phyloP scores from a whole-genome alignment of 1,140 invertebrate genomes.

The Drosophila bocqueti region DNA sequence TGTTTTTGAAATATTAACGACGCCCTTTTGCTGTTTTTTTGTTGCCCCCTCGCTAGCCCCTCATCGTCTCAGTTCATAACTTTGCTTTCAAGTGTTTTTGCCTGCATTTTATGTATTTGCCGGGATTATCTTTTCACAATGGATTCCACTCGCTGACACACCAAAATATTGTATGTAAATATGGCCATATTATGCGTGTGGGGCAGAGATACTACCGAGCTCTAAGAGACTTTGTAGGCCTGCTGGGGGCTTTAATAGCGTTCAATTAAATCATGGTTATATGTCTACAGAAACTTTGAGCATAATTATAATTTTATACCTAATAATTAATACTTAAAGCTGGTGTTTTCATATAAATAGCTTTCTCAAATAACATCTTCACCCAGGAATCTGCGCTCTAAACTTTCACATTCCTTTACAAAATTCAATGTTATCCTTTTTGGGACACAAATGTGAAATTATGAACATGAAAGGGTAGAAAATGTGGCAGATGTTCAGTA shows the following conservation, averaged over 20 bases:
- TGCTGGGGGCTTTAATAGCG: neutral
- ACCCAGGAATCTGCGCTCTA: neutral
- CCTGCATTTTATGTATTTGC: constrained; percentile 73
- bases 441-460: constrained; percentile 63
- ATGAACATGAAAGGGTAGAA: constrained; percentile 48
- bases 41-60: neutral
- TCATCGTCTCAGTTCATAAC: constrained; percentile 61
- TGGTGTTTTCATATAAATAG: neutral
- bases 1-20: constrained; percentile 83
- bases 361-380: neutral
- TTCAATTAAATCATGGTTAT: neutral
- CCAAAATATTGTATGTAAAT: constrained; percentile 27
- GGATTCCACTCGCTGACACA: neutral
- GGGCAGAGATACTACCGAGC: neutral
- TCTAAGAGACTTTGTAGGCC: neutral
- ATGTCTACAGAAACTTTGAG: neutral
- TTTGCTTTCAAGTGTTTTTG: constrained; percentile 70
- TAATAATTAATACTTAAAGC: neutral
- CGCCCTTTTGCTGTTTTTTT: constrained; percentile 78
- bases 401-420: constrained; percentile 1
- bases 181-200: constrained; percentile 4
- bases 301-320: neutral
- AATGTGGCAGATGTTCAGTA: constrained; percentile 42
- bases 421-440: constrained; percentile 23
- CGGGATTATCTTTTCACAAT: constrained; percentile 36